These are phyloP conservation scores for Caenorhabditis virilis DNA, from an alignment of 2,888 invertebrate genomes.

Conservation along the genomic window DNA sequence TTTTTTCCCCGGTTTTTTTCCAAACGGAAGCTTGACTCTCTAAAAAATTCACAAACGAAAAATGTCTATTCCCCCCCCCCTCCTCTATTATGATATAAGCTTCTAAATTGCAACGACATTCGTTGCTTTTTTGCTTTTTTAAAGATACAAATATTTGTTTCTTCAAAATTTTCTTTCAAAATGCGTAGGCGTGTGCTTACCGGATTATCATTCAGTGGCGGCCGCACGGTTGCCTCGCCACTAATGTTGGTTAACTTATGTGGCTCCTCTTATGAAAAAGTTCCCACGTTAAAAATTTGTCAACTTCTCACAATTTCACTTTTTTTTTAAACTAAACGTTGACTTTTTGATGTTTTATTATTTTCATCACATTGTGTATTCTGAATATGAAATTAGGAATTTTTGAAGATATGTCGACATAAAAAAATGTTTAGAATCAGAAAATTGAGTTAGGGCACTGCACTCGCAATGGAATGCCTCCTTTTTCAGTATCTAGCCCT, in stretches of 20 bases:
- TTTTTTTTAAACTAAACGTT: background rate
- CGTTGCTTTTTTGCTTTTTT: background rate
- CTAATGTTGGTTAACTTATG: conserved; percentile 38
- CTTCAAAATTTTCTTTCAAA: background rate
- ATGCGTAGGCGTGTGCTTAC: conserved; percentile 3
- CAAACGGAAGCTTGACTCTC: background rate
- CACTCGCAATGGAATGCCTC: too few relatives aligned
- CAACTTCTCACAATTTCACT: background rate
- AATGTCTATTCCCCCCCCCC: too few relatives aligned
- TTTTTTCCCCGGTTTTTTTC: conserved; percentile 1
- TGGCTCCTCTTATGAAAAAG: background rate
- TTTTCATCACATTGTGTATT: background rate
- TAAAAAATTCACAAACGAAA: background rate
- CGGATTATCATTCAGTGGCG: conserved; percentile 4
- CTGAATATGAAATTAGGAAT: background rate
- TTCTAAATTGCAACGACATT: background rate
- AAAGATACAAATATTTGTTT: background rate
- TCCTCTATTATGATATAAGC: too few relatives aligned
- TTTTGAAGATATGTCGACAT: too few relatives aligned
- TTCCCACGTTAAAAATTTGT: background rate
- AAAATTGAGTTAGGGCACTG: too few relatives aligned
- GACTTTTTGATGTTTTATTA: background rate
- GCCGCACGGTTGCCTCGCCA: too few relatives aligned
- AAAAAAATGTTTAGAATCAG: too few relatives aligned
- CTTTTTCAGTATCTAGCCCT: too few relatives aligned